Percentiles rank a stretch among this genome's conserved stretches.
phyloP scores from a whole-genome alignment of 1,140 invertebrate species.

The Saxidomus purpurata region DNA sequence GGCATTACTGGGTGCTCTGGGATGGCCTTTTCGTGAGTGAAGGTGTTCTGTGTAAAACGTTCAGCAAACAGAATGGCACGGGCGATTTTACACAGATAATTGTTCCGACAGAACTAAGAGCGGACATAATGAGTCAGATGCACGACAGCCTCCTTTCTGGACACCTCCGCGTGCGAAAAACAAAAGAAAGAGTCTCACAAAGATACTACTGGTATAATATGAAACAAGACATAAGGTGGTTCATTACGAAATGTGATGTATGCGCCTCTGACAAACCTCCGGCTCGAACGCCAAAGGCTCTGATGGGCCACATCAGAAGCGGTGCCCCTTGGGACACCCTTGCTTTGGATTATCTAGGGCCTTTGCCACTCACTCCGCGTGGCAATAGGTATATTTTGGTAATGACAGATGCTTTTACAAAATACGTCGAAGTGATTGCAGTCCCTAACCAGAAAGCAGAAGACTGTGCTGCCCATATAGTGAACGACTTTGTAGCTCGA shows the following conservation, averaged over 20 bases:
- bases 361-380: slow-evolving; percentile 66
- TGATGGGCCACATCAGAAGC: neutral
- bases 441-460: slow-evolving; percentile 62
- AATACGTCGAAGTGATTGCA: slow-evolving; percentile 30
- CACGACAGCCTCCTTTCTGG: slow-evolving; percentile 34
- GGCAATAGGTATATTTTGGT: slow-evolving; percentile 79
- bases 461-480: neutral
- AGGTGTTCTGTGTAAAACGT: neutral
- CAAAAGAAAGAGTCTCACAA: slow-evolving; percentile 34
- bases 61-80: neutral
- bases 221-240: slow-evolving; percentile 34
- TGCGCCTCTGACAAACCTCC: slow-evolving; percentile 36
- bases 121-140: neutral
- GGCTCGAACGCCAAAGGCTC: slow-evolving; percentile 15
- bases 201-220: slow-evolving; percentile 32
- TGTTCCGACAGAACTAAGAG: neutral
- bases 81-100: neutral
- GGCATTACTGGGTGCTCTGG: slow-evolving; percentile 47
- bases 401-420: slow-evolving; percentile 70
- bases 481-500: slow-evolving; percentile 21
- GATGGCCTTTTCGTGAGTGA: neutral
- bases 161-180: slow-evolving; percentile 29
- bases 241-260: slow-evolving; percentile 2
- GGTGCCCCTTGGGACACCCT: slow-evolving; percentile 45
- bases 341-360: slow-evolving; percentile 72